Evolutionary conservation across 2,888 invertebrate genomes (phyloP), one percentile per base, ranked within the genome.

Genomic region (Exocentrus adspersus): DNA sequence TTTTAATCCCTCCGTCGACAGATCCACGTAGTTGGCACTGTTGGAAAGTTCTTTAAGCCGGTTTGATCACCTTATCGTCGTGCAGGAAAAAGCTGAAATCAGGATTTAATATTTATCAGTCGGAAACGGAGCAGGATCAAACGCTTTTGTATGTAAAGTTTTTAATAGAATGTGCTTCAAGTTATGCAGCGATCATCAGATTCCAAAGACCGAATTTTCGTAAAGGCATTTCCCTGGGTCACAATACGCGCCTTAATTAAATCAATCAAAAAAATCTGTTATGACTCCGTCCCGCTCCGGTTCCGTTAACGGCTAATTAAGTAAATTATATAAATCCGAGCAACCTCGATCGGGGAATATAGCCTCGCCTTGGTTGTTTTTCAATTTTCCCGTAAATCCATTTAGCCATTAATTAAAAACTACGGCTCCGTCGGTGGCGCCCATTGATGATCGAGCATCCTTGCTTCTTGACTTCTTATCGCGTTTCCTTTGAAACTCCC

Each of bases 351-450:
- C 7, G 28, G 6, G 21, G 41, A 24, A 53, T 53, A 41, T 42
- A 53, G 19, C 24, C 21, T 14, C 20, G 20, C 53, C 21, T 21
- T 54, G 43, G 54, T 54, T 54, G n/a, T n/a, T n/a, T n/a, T 54
- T 54, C 43, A 42, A 54, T 16, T 54, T 54, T 54, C 17, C 28
- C 28, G n/a, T 28, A 24, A 54, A 43, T 43, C 43, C 54, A 45
- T 54, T 54, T 28, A 43, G 21, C 43, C 54, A 54, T 54, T 54
- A 43, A 54, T 54, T 43, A 50, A 54, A 43, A 45, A 42, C 24
- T 54, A 43, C 30, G 54, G 43, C 28, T 45, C 24, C 28, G 24
- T 43, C 17, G 54, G 30, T 14, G 24, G 9, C n/a, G n/a, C 28
- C 43, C 43, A 54, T 54, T 54, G 42, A 54, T 43, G 21, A 54